phyloP scores from a whole-genome alignment of 2,888 invertebrate genomes.

The Euzophera pinguis region DNA sequence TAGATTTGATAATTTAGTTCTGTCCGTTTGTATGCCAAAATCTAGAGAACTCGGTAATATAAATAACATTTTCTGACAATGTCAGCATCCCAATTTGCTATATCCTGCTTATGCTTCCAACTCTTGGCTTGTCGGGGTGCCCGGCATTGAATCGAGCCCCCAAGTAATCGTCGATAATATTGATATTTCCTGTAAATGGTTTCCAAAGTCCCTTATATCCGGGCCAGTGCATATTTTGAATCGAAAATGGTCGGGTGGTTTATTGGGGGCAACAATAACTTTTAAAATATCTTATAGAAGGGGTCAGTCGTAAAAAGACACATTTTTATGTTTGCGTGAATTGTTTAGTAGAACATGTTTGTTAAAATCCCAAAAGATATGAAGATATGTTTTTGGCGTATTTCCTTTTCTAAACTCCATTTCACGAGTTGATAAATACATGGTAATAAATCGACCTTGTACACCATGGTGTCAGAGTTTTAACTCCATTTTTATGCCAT shows the following conservation, averaged over 20 bases:
- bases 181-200: not conserved
- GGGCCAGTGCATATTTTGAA: not conserved
- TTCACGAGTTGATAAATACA: too few relatives aligned
- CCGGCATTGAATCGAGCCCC: not conserved
- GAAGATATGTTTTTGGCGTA: too few relatives aligned
- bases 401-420: too few relatives aligned
- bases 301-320: not conserved
- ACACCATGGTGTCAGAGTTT: too few relatives aligned
- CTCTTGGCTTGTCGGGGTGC: not conserved
- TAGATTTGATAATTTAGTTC: too few relatives aligned
- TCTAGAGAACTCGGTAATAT: not conserved
- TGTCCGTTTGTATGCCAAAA: not conserved
- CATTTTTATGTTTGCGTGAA: not conserved
- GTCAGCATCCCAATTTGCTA: not conserved
- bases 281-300: not conserved
- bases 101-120: not conserved
- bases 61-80: not conserved
- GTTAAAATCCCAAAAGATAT: too few relatives aligned
- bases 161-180: not conserved
- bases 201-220: not conserved
- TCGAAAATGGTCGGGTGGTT: not conserved
- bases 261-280: not conserved
- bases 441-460: too few relatives aligned
- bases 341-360: too few relatives aligned
- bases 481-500: too few relatives aligned